A percentile compares a stretch with the other conserved stretches of the same genome.
Conservation (phyloP, 2,888 invertebrate genomes). For the Leptogaster cylindrica region DNA sequence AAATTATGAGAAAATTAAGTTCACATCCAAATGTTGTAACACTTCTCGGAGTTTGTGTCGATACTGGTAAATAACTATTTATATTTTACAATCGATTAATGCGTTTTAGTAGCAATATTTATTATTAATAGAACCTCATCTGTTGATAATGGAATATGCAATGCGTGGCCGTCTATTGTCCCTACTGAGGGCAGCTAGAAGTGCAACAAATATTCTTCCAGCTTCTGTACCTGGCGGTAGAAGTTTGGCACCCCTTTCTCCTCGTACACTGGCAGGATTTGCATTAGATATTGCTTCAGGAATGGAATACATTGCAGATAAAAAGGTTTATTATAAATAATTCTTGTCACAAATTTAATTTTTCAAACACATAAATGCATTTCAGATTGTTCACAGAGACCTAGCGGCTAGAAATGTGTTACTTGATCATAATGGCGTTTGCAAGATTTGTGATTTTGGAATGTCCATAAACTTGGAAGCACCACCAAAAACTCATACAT, state of each 20-base stretch:
- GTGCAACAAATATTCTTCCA: conserved; percentile 62
- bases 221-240: conserved; percentile 61
- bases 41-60: conserved; percentile 80
- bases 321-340: conserved; percentile 62
- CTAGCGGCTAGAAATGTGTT: conserved; percentile 82
- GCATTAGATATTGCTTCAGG: conserved; percentile 83
- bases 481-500: conserved; percentile 54
- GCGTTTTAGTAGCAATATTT: neutral
- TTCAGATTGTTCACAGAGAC: conserved; percentile 84
- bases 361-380: conserved; percentile 45
- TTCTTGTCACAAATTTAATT: neutral
- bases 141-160: conserved; percentile 85
- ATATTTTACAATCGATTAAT: neutral
- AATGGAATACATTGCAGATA: conserved; percentile 83
- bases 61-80: conserved; percentile 68
- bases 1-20: conserved; percentile 83
- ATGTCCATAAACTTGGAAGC: conserved; percentile 74
- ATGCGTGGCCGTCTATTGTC: conserved; percentile 82
- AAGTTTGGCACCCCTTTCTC: conserved; percentile 60
- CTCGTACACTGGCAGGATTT: conserved; percentile 77
- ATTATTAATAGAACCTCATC: conserved; percentile 75
- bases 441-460: conserved; percentile 89
- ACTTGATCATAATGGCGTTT: conserved; percentile 83
- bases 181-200: conserved; percentile 69
- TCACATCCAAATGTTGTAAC: conserved; percentile 84